Conservation (phyloP, 2,113 vertebrate genomes). For the Notarius quadriscutis region DNA sequence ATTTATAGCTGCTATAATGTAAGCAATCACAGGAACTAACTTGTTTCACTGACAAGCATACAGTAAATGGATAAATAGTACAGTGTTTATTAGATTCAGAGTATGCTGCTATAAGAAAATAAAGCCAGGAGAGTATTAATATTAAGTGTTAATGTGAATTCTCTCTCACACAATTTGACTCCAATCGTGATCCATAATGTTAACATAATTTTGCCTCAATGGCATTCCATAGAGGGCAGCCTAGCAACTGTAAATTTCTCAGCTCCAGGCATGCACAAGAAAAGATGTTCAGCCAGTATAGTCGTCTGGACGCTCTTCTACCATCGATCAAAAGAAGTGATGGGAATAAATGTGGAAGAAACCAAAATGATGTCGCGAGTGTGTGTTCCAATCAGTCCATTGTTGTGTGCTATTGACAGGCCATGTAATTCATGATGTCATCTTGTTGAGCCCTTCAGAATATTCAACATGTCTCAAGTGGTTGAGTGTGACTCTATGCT, state of each 20-base stretch:
- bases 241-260: background rate
- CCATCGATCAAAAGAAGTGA: background rate
- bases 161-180: background rate
- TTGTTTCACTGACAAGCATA: background rate
- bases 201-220: background rate
- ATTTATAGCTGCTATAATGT: background rate
- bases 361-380: background rate
- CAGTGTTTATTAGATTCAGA: background rate
- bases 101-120: background rate
- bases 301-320: background rate
- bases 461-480: background rate
- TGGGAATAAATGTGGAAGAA: background rate
- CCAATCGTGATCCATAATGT: background rate
- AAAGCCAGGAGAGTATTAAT: background rate
- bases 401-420: background rate
- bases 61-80: background rate
- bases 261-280: background rate
- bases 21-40: background rate
- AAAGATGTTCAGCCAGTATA: background rate
- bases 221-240: background rate
- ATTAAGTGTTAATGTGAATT: background rate
- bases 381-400: background rate
- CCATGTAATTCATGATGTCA: background rate
- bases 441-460: background rate
- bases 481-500: slow-evolving; percentile 38